These are phyloP conservation scores for Leucopsar rothschildi DNA, from an alignment of 2,113 vertebrate species.

Conservation along the genomic window DNA sequence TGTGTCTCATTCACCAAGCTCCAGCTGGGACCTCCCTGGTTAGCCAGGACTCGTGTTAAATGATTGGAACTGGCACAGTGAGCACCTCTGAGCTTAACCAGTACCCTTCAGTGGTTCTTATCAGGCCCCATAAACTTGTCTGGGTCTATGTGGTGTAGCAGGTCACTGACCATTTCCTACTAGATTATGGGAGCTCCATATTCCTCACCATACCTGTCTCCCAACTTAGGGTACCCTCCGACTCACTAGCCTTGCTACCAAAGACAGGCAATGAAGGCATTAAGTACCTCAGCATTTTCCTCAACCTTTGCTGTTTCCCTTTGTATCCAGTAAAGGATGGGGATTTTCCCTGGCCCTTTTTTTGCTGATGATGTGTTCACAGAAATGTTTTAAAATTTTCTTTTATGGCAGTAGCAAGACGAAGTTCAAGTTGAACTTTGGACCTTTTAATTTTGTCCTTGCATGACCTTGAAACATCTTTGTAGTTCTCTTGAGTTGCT, in stretches of 20 bases:
- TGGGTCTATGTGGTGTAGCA: neutral
- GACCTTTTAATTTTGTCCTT: neutral
- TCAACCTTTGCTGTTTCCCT: neutral
- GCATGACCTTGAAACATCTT: neutral
- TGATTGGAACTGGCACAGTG: neutral
- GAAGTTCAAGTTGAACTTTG: neutral
- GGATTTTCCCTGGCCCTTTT: neutral
- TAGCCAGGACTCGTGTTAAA: neutral
- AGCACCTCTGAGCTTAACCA: neutral
- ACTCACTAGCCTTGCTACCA: neutral
- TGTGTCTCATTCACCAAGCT: neutral
- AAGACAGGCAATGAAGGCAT: neutral
- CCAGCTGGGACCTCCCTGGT: neutral
- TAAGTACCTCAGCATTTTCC: neutral
- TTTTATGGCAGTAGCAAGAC: neutral
- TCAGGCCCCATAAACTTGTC: neutral
- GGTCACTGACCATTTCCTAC: neutral
- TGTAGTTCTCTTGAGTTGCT: neutral
- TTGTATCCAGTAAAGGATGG: neutral
- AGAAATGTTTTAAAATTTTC: neutral
- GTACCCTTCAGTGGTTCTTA: neutral
- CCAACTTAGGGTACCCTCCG: rapidly evolving
- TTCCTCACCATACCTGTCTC: neutral
- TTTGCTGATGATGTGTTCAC: neutral
- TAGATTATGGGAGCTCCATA: neutral